A percentile compares a stretch with the other conserved stretches of the same genome.
These are phyloP conservation scores for Heteromyza rotundicornis DNA, from an alignment of 2,888 invertebrate genomes.

Conservation along the genomic window DNA sequence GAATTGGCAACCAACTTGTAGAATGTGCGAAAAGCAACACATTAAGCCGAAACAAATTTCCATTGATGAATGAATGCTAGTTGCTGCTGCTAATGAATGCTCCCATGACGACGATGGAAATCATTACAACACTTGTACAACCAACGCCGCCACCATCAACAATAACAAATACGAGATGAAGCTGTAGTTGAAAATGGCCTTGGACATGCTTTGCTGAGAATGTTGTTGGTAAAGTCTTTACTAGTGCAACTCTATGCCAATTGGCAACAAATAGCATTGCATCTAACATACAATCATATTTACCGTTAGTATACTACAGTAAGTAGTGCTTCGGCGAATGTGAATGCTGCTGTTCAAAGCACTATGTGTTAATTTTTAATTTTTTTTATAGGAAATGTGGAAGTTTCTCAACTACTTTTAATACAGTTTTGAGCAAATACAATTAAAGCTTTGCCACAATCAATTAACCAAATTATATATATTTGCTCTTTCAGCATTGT, in stretches of 20 bases:
- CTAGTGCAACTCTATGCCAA: neutral
- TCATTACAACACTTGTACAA: no score
- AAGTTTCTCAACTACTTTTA: neutral
- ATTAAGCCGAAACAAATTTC: neutral
- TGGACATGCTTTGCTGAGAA: neutral
- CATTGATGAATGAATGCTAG: neutral
- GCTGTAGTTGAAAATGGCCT: neutral
- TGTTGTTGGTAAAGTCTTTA: neutral
- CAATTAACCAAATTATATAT: neutral
- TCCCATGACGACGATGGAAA: neutral
- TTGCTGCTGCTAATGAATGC: neutral
- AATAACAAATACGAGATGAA: neutral
- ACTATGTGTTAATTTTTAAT: neutral
- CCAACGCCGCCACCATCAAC: no score
- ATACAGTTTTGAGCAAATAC: neutral
- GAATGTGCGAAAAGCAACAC: conserved; percentile 3
- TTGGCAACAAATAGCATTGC: neutral
- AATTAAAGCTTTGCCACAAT: conserved; percentile 1
- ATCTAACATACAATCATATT: neutral
- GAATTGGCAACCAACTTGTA: neutral
- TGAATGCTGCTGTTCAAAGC: neutral
- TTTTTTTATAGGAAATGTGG: neutral
- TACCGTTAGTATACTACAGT: neutral
- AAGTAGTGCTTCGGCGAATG: no score
- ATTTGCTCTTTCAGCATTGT: no score